These are phyloP conservation scores for Etheostoma perlongum DNA, from an alignment of 2,797 vertebrate species.

Conservation along the genomic window DNA sequence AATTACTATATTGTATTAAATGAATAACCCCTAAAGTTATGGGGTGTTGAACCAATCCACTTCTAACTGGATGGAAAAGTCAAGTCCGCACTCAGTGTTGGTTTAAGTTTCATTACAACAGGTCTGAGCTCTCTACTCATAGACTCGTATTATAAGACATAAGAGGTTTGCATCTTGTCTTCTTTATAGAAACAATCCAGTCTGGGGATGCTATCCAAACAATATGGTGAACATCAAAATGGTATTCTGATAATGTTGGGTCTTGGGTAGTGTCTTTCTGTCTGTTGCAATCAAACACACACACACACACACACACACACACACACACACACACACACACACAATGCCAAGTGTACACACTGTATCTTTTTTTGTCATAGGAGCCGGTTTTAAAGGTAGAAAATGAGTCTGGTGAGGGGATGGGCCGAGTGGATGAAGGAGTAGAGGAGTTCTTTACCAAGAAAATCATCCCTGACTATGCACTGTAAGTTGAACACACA, in stretches of 20 bases:
- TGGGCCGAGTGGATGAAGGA: conserved; percentile 93
- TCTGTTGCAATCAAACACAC: not conserved
- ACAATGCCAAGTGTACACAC: not conserved
- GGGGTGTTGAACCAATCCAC: not conserved
- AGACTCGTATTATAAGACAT: too few species aligned
- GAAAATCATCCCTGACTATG: conserved; percentile 91
- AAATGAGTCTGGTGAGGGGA: conserved; percentile 89
- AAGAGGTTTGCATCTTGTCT: not conserved
- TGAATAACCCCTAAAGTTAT: not conserved
- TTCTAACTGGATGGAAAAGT: not conserved
- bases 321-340: not conserved
- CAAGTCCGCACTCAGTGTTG: not conserved
- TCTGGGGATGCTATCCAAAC: not conserved
- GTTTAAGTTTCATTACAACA: not conserved
- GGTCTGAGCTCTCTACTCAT: not conserved
- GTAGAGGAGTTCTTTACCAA: conserved; percentile 98
- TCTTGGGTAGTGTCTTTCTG: not conserved
- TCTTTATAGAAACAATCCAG: not conserved
- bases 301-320: too few species aligned
- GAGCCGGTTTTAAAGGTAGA: conserved; percentile 87
- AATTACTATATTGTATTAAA: not conserved
- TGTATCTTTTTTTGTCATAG: conserved; percentile 71
- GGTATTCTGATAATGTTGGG: not conserved
- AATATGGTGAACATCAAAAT: not conserved
- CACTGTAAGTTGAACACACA: conserved; percentile 85